Percentiles rank a stretch among this genome's conserved stretches.
Conservation (phyloP, 2,888 invertebrate genomes). For the Ophion costatus region DNA sequence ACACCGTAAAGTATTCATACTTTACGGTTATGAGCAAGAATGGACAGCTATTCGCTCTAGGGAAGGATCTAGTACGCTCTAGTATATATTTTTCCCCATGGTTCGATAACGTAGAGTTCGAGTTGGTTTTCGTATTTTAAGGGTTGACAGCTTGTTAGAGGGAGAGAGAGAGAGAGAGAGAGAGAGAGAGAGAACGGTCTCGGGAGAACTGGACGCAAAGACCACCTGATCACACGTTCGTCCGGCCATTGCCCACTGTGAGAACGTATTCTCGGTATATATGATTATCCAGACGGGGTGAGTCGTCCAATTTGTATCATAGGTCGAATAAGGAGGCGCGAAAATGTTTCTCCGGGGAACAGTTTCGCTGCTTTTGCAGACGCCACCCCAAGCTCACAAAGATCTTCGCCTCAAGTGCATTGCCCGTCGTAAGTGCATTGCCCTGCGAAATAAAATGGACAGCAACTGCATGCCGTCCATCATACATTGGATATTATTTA, state of each 20-base stretch:
- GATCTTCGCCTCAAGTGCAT: too few relatives aligned
- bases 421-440: too few relatives aligned
- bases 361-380: conserved; percentile 37
- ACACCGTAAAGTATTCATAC: too few relatives aligned
- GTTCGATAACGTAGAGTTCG: conserved; percentile 57
- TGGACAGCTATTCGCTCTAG: neutral
- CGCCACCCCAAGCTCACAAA: neutral
- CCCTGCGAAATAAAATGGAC: too few relatives aligned
- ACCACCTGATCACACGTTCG: conserved; percentile 43
- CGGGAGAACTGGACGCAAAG: conserved; percentile 63
- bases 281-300: conserved; percentile 70
- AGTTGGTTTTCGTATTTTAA: conserved; percentile 52
- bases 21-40: neutral
- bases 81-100: conserved; percentile 35
- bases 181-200: conserved; percentile 30
- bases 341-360: conserved; percentile 65
- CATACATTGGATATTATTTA: too few relatives aligned
- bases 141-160: conserved; percentile 71
- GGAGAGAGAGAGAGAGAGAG: neutral
- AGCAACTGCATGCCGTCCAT: too few relatives aligned
- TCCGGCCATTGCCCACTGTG: conserved; percentile 28
- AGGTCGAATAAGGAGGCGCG: conserved; percentile 59
- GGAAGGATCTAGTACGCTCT: too few relatives aligned
- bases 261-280: conserved; percentile 35
- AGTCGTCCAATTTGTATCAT: conserved; percentile 72